Evolutionary conservation across 2,888 invertebrate genomes (phyloP).

Genomic region (Tetropium fuscum): DNA sequence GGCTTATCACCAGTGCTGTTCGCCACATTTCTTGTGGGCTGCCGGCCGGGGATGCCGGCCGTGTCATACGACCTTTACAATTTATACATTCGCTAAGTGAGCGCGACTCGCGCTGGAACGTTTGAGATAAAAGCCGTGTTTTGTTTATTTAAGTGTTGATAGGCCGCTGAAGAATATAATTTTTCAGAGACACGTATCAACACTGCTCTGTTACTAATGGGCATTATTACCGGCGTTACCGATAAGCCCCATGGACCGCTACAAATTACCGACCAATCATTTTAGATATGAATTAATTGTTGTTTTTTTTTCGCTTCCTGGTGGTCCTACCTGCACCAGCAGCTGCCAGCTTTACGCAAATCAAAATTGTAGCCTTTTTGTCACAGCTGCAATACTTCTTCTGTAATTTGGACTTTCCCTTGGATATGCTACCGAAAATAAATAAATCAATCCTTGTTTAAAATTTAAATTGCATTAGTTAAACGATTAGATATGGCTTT

Average conservation of each 20-base stretch:
- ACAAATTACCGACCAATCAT: constrained; percentile 47
- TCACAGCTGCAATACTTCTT: no score
- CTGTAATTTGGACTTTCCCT: no score
- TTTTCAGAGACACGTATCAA: constrained; percentile 52
- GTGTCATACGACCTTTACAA: constrained; percentile 42
- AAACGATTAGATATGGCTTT: no score
- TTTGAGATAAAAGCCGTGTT: constrained; percentile 63
- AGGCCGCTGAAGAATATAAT: constrained; percentile 52
- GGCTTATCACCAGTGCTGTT: constrained; percentile 29
- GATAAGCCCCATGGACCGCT: constrained; percentile 43
- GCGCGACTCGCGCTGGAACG: constrained; percentile 59
- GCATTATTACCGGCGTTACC: constrained; percentile 42
- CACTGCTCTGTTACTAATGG: constrained; percentile 49
- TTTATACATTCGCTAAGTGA: constrained; percentile 63
- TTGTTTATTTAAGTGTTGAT: constrained; percentile 58
- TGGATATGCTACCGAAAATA: no score
- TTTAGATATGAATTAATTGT: constrained; percentile 45
- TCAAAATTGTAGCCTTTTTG: no score
- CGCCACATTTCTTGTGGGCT: constrained; percentile 28
- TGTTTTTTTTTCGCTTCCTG: constrained; percentile 32
- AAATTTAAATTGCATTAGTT: no score
- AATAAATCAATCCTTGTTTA: no score
- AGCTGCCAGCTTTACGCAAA: constrained; percentile 2
- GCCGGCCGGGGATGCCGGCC: constrained; percentile 27
- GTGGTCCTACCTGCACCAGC: not conserved